phyloP scores from a whole-genome alignment of 2,888 invertebrate species.

The Mesorhabditis spiculigera region DNA sequence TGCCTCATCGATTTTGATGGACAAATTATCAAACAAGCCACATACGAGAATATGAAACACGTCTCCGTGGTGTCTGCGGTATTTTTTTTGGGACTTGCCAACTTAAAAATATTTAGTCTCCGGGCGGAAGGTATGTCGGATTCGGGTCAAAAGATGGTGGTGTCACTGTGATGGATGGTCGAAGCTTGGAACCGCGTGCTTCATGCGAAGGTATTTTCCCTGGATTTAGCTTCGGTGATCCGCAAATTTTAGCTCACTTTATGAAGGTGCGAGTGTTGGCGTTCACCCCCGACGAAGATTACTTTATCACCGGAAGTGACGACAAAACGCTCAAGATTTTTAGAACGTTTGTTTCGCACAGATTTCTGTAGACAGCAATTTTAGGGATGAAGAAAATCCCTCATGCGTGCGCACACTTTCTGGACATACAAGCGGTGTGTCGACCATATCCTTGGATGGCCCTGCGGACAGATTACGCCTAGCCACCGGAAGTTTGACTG shows the following conservation, averaged over 20 bases:
- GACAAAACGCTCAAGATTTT: conserved; percentile 37
- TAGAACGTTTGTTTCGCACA: not conserved
- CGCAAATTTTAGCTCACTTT: conserved; percentile 35
- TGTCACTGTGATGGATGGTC: not conserved
- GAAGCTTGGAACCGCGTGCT: conserved; percentile 19
- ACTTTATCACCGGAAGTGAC: conserved; percentile 34
- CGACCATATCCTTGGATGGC: no score
- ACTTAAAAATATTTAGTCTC: not conserved
- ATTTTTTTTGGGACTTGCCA: conserved; percentile 10
- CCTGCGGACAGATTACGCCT: not conserved
- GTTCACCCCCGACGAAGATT: conserved; percentile 29
- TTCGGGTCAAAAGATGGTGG: not conserved
- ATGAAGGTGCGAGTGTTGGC: conserved; percentile 37
- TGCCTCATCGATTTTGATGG: conserved; percentile 25
- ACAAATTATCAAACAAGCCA: conserved; percentile 15
- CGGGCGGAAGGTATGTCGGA: not conserved
- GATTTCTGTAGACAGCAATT: no score
- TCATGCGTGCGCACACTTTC: no score
- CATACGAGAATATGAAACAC: conserved; percentile 23
- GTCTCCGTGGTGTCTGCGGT: conserved; percentile 33
- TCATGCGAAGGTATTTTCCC: conserved; percentile 32
- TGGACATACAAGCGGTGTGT: no score
- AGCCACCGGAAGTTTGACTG: not conserved
- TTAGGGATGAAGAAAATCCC: no score
- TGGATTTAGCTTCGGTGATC: not conserved